Conservation (phyloP, 2,113 vertebrate species). For the Nibea coibor region DNA sequence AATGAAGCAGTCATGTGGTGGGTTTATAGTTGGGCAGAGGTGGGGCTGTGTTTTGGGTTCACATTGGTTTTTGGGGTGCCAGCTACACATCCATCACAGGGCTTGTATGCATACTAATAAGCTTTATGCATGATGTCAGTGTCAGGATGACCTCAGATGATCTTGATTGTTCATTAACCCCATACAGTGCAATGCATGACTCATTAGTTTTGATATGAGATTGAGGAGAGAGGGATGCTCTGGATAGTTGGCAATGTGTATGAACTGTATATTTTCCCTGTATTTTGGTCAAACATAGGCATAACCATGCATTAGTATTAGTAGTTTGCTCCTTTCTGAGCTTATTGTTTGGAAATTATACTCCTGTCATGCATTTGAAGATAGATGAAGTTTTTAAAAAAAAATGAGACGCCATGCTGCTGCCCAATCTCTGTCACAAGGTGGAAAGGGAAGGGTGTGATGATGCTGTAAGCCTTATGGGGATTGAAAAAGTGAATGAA, state of each 20-base stretch:
- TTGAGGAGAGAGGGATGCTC: constrained; percentile 1
- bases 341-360: not conserved
- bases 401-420: not conserved
- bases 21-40: constrained; percentile 12
- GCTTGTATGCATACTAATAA: constrained; percentile 34
- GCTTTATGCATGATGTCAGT: constrained; percentile 39
- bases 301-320: not conserved
- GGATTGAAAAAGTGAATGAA: not conserved
- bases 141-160: constrained; percentile 8
- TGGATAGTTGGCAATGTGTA: not conserved
- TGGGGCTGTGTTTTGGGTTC: constrained; percentile 23
- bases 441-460: not conserved
- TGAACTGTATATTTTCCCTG: not conserved
- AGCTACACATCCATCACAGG: not conserved
- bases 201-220: constrained; percentile 41
- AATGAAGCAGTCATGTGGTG: constrained; percentile 8
- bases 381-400: not conserved
- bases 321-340: not conserved
- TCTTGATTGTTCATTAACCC: constrained; percentile 5
- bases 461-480: not conserved
- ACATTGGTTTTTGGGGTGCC: constrained; percentile 1
- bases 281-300: not conserved
- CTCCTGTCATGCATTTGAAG: not conserved
- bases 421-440: not conserved
- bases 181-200: constrained; percentile 19